Base-by-base conservation (phyloP, 1,140 invertebrate species). In the Glossosoma conforme region DNA sequence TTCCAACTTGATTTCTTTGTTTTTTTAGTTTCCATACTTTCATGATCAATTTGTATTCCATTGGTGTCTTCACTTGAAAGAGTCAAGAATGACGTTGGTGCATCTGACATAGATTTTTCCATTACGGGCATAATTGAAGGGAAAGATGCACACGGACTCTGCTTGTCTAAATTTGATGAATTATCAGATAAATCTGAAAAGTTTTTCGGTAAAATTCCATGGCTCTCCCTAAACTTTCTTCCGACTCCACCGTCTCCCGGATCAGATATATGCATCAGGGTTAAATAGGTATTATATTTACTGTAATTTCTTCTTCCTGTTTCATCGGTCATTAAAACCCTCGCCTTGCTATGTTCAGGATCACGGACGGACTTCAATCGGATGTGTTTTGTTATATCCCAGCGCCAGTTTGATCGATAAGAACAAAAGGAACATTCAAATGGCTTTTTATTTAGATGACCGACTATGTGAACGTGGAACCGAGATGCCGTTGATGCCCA, bases 341-440 rank as follows among this genome's bases (percentile, higher is more conserved):
- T 85, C 30, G 86, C 83, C 44, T 76, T 78, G 59, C 80, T 78
- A 67, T 94, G 89, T 28, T 82, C 81, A 44, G 81, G 79, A 74
- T 94, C 91, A 46, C 87, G 76, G 11, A 85, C 84, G 11, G 86
- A 85, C 76, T 92, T 93, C 60, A 93, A 73, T 65, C 89, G 86
- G 47, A 96, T 95, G 67, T 97, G 93, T 73, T 96, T 96, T 32
- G 90, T 93, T 50, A 97, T 93, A 71, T 94, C 91, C 91, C 91
- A 95, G 54, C 90, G 80, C 91, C 91, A 95, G 70, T 95, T 95
- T 17, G 91, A 94, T 54, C 91, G 84, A 64, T 94, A 93, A 17
- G 87, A 83, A 74, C 94, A 97, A 2, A 90, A 75, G 2, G 93
- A 96, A 76, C 94, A 97, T 71, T 93, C 90, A 66, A 95, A 97